Percentiles rank a stretch among this genome's conserved stretches.
phyloP scores from a whole-genome alignment of 2,113 vertebrate genomes.

The Mungos mungo region DNA sequence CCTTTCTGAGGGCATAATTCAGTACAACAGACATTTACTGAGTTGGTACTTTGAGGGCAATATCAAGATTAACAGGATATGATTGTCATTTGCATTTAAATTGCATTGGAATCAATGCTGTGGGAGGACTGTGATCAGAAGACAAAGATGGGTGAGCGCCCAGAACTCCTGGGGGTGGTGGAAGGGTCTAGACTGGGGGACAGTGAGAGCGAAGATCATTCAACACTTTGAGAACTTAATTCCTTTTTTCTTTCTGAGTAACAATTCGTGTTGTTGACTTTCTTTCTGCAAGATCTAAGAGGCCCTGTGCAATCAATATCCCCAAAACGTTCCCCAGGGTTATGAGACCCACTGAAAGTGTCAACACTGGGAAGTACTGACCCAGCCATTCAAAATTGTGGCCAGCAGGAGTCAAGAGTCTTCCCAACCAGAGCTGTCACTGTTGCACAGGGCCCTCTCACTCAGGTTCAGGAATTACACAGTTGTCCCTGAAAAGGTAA shows the following conservation, averaged over 20 bases:
- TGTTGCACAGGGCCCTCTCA: not conserved
- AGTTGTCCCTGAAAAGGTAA: conserved; percentile 24
- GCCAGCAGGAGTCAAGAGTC: not conserved
- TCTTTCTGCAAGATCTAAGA: conserved; percentile 24
- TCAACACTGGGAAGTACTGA: conserved; percentile 58
- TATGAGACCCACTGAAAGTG: conserved; percentile 34
- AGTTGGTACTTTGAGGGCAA: not conserved
- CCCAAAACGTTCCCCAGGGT: conserved; percentile 43
- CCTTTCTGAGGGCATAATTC: not conserved
- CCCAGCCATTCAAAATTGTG: conserved; percentile 49
- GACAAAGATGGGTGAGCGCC: not conserved
- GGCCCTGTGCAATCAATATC: not conserved
- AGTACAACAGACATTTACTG: not conserved
- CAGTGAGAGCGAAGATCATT: not conserved
- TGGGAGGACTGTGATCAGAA: not conserved
- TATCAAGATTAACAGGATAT: not conserved
- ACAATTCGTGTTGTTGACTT: conserved; percentile 21
- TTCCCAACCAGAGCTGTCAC: conserved; percentile 52
- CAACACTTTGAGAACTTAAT: not conserved
- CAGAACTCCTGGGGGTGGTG: not conserved
- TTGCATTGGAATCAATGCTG: not conserved
- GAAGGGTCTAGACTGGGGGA: not conserved
- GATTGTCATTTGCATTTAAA: not conserved
- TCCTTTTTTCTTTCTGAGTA: conserved; percentile 59
- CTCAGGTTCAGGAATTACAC: conserved; percentile 15